These are phyloP conservation scores for Catocala fraxini DNA, from an alignment of 2,888 invertebrate genomes.

Conservation along the genomic window DNA sequence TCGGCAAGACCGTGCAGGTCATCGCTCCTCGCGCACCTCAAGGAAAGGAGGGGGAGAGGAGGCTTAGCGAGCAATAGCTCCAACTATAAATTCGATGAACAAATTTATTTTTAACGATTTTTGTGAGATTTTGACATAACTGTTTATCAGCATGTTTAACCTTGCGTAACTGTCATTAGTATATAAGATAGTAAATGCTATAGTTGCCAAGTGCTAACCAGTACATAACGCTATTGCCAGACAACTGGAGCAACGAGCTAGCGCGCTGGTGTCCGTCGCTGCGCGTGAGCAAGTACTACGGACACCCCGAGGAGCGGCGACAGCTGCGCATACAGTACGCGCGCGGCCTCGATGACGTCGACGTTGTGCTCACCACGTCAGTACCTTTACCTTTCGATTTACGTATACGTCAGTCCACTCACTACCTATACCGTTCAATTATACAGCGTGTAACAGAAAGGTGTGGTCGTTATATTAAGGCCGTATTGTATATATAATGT, in stretches of 20 bases:
- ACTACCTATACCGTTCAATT: no score
- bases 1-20: conserved; percentile 98
- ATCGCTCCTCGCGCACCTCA: conserved; percentile 96
- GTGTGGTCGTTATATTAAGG: no score
- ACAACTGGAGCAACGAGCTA: conserved; percentile 95
- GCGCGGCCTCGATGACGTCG: conserved; percentile 91
- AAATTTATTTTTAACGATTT: no score
- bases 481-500: no score
- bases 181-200: no score
- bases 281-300: conserved; percentile 96
- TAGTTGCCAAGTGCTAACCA: no score
- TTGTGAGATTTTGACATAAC: no score
- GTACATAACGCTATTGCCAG: conserved; percentile 68
- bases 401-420: not conserved
- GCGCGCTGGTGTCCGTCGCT: conserved; percentile 93
- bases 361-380: conserved; percentile 96
- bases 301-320: conserved; percentile 94
- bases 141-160: no score
- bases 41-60: conserved; percentile 92
- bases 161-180: no score
- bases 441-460: no score
- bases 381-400: conserved; percentile 54
- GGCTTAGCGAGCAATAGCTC: conserved; percentile 90
- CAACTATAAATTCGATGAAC: no score
- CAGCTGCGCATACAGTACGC: conserved; percentile 92